Base-by-base conservation (phyloP, 2,113 vertebrate genomes). In the Piliocolobus tephrosceles region DNA sequence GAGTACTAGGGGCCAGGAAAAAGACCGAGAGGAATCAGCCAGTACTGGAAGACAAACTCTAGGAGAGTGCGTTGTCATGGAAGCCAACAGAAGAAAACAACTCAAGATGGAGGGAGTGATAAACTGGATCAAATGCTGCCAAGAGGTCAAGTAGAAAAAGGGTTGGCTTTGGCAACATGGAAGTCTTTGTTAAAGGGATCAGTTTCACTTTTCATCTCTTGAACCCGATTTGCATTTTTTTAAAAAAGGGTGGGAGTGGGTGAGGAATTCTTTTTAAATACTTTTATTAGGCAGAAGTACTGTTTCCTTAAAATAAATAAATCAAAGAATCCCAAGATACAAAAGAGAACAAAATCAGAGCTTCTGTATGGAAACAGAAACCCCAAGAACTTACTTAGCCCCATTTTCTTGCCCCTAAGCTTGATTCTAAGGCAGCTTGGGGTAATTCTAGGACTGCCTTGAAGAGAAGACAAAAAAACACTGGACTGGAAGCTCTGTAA, bases 291-390 rank as follows among this genome's bases (percentile, higher is more conserved):
- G 35, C 32, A 84, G 25, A 95, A 86, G 13, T 84, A 64, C 18
- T 79, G 8, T 84, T 97, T 88, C 16, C 70, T 83, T 80, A 45
- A 93, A 89, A 76, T 45, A 75, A 92, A 91, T 82, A 16, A 80
- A 90, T 64, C 80, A 81, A 95, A 72, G 35, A 52, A 73, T 27
- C 17, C 55, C 22, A 91, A 91, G 43, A 55, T 52, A 38, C 7
- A 58, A 92, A 73, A 58, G 6, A 93, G 50, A 88, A 88, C 18
- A 38, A 91, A 79, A 83, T 43, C 35, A n/a, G 14, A 88, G 22
- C 35, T 75, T 27, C 18, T 58, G 0, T 88, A 38, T 66, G 68
- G 6, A 82, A 92, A 76, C 10, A 85, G 22, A 20, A n/a, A 58
- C 38, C 85, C 86, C 17, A 58, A 57, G 25, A 58, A 61, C 1